These are phyloP conservation scores for Anagrus nilaparvatae DNA, from an alignment of 1,140 invertebrate genomes.

Conservation along the genomic window DNA sequence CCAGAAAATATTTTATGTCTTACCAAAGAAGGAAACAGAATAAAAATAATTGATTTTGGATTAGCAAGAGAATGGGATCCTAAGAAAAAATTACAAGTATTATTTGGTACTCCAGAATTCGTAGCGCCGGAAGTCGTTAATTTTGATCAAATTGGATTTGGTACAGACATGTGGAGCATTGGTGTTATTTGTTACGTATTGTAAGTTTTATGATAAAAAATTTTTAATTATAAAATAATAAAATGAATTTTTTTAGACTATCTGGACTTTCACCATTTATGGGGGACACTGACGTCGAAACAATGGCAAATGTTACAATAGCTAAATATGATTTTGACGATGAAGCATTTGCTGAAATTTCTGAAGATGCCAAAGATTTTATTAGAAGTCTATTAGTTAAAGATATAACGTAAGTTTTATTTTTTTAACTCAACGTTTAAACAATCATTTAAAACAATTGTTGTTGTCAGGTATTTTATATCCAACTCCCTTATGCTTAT, in stretches of 20 bases:
- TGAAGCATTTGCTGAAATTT: slow-evolving; percentile 85
- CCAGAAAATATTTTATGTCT: slow-evolving; percentile 96
- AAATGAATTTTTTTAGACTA: slow-evolving; percentile 52
- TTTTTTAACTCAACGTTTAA: too few species aligned
- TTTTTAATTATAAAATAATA: slow-evolving; percentile 1
- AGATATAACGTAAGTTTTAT: slow-evolving; percentile 81
- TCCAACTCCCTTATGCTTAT: too few species aligned
- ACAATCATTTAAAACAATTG: too few species aligned
- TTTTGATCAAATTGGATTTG: slow-evolving; percentile 90
- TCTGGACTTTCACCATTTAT: slow-evolving; percentile 97
- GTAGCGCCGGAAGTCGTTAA: slow-evolving; percentile 98
- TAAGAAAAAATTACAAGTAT: slow-evolving; percentile 78
- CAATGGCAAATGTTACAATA: slow-evolving; percentile 93
- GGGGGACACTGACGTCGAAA: slow-evolving; percentile 94
- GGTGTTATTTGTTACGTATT: slow-evolving; percentile 96
- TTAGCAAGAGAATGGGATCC: slow-evolving; percentile 87
- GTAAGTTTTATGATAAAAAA: slow-evolving; percentile 57
- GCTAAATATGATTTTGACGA: slow-evolving; percentile 94
- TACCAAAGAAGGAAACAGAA: slow-evolving; percentile 87
- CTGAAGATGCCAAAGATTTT: slow-evolving; percentile 86
- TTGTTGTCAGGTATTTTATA: too few species aligned
- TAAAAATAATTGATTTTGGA: slow-evolving; percentile 98
- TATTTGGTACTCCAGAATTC: slow-evolving; percentile 98
- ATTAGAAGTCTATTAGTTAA: slow-evolving; percentile 79
- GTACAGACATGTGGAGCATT: slow-evolving; percentile 96